These are phyloP conservation scores for Sisor rabdophorus DNA, from an alignment of 2,113 vertebrate species.

Conservation along the genomic window DNA sequence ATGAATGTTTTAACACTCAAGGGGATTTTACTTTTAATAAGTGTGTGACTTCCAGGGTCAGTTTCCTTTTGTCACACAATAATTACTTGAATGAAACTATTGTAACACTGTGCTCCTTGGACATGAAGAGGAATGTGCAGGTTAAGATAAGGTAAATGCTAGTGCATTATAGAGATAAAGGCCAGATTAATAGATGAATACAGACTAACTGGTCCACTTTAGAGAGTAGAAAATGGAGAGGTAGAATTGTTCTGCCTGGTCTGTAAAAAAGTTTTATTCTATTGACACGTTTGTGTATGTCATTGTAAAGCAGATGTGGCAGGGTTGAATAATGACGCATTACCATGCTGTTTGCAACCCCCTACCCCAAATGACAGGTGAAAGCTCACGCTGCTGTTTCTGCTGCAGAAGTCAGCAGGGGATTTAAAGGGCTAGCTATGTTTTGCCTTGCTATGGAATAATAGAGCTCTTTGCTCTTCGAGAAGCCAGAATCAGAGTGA, in stretches of 20 bases:
- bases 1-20: conserved; percentile 53
- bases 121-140: not conserved
- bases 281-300: conserved; percentile 4
- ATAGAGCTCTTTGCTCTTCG: not conserved
- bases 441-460: not conserved
- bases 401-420: conserved; percentile 25
- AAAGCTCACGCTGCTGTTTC: conserved; percentile 39
- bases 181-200: not conserved
- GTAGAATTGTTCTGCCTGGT: conserved; percentile 6
- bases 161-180: not conserved
- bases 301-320: conserved; percentile 6
- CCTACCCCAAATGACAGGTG: conserved; percentile 37
- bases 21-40: conserved; percentile 41
- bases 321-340: conserved; percentile 41
- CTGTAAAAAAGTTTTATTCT: conserved; percentile 34
- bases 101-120: conserved; percentile 10
- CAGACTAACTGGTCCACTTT: not conserved
- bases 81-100: conserved; percentile 35
- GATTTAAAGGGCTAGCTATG: conserved; percentile 22
- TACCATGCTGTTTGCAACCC: conserved; percentile 42
- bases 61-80: conserved; percentile 36
- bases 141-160: conserved; percentile 21
- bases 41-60: conserved; percentile 41
- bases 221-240: conserved; percentile 13
- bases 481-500: not conserved